These are phyloP conservation scores for Machaerirhynchus nigripectus DNA, from an alignment of 2,113 vertebrate species.

Conservation along the genomic window DNA sequence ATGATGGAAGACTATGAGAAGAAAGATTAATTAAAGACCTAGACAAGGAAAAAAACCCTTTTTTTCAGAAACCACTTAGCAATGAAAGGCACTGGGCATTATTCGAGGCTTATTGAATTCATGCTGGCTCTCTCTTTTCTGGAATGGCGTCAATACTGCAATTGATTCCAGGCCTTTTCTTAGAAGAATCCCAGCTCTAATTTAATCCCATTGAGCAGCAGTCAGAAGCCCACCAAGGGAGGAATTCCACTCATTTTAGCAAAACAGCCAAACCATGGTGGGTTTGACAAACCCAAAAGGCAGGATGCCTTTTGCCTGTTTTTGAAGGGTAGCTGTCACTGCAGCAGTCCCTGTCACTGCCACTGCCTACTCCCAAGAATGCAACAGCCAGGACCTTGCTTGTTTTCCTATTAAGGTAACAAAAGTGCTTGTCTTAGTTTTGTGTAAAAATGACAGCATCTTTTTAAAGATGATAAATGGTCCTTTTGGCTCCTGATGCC, in stretches of 20 bases:
- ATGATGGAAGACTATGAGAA: background rate
- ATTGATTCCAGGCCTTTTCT: conserved; percentile 18
- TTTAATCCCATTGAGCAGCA: conserved; percentile 18
- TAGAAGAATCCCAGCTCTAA: conserved; percentile 26
- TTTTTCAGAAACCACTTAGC: background rate
- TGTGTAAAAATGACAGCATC: background rate
- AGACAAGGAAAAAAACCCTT: background rate
- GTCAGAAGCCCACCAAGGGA: background rate
- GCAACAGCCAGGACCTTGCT: background rate
- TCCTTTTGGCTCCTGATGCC: background rate
- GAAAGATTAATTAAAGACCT: background rate
- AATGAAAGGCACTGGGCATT: background rate
- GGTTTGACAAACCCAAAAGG: background rate
- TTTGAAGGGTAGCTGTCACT: background rate
- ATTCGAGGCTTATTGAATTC: background rate
- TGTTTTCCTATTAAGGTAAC: background rate
- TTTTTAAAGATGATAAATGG: background rate
- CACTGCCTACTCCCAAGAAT: background rate
- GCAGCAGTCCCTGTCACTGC: background rate
- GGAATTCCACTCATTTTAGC: background rate
- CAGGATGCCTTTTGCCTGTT: background rate
- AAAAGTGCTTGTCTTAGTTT: background rate
- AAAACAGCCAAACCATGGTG: background rate
- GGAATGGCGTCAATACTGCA: background rate
- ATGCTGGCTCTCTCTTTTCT: background rate